Evolutionary conservation across 2,888 invertebrate genomes (phyloP).

Genomic region (Agrochola litura): DNA sequence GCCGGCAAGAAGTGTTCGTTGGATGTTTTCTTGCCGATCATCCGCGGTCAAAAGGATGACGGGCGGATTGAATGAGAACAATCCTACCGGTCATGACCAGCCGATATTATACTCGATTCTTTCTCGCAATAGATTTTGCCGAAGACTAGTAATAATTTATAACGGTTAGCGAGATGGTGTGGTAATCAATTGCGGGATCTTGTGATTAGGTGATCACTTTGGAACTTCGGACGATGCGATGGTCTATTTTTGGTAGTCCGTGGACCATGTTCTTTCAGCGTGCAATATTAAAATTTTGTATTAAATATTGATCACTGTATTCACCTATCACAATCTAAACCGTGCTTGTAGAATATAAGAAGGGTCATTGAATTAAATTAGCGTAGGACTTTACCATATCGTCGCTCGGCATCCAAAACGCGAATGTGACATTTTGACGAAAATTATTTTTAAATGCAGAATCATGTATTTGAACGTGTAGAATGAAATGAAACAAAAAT

Average conservation of each 20-base stretch:
- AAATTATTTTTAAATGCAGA: too few species aligned
- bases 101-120: conserved; percentile 67
- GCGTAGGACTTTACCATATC: background rate
- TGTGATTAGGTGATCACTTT: conserved; percentile 9
- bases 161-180: conserved; percentile 61
- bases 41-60: conserved; percentile 67
- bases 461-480: too few species aligned
- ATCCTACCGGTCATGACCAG: conserved; percentile 71
- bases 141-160: conserved; percentile 63
- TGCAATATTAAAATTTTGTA: too few species aligned
- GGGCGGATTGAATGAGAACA: conserved; percentile 53
- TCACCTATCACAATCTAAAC: background rate
- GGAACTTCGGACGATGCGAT: background rate
- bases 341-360: background rate
- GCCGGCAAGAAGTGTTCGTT: conserved; percentile 60
- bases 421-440: too few species aligned
- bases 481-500: too few species aligned
- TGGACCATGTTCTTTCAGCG: background rate
- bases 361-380: background rate
- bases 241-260: background rate
- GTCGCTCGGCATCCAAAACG: too few species aligned
- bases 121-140: conserved; percentile 57
- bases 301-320: too few species aligned
- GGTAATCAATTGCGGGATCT: conserved; percentile 44
- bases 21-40: conserved; percentile 68